A percentile compares a stretch with the other conserved stretches of the same genome.
phyloP scores from a whole-genome alignment of 1,140 invertebrate species.

The Hycleus cichorii region DNA sequence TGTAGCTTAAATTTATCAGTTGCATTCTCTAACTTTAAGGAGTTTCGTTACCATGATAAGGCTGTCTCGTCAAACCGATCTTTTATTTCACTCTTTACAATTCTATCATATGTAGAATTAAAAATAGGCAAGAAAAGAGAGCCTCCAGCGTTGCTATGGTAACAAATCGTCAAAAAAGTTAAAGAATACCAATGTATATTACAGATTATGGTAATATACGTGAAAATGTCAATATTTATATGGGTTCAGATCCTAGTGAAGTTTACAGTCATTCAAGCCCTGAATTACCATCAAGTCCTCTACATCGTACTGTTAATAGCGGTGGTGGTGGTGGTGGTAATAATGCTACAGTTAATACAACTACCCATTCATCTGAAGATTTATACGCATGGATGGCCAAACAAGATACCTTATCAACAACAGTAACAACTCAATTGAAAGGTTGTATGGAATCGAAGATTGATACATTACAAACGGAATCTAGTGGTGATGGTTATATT shows the following conservation, averaged over 20 bases:
- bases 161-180: neutral
- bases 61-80: too few species aligned
- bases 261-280: conserved; percentile 37
- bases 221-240: conserved; percentile 52
- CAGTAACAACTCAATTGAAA: neutral
- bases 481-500: conserved; percentile 39
- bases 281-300: conserved; percentile 41
- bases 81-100: too few species aligned
- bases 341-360: conserved; percentile 35
- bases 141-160: too few species aligned
- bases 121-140: too few species aligned
- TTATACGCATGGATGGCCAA: conserved; percentile 94
- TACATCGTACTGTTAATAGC: conserved; percentile 32
- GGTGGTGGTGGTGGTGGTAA: too few species aligned
- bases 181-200: conserved; percentile 1
- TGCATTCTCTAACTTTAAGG: too few species aligned
- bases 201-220: conserved; percentile 65
- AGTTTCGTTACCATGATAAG: too few species aligned
- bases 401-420: conserved; percentile 55
- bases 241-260: conserved; percentile 55
- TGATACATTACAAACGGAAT: conserved; percentile 49
- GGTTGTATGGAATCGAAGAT: conserved; percentile 50
- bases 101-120: too few species aligned
- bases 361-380: conserved; percentile 60
- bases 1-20: too few species aligned